A percentile compares a stretch with the other conserved stretches of the same genome.
Evolutionary conservation across 1,140 invertebrate species (phyloP).

Genomic region (Hypothenemus hampei): DNA sequence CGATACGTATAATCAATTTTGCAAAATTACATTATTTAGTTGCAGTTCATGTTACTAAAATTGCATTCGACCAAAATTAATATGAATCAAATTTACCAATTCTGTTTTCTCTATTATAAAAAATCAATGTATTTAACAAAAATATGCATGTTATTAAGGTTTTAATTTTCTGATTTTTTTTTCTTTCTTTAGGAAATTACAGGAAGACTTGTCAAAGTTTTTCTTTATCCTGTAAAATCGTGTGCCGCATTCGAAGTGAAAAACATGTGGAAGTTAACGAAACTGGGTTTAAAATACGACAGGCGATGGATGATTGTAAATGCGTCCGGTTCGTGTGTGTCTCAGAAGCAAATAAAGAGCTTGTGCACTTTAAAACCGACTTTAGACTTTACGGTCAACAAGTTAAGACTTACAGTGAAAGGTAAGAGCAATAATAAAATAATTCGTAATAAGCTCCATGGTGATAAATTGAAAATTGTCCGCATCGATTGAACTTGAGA

Average conservation of each 20-base stretch:
- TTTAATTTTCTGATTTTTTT: not conserved
- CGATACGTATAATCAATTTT: too few species aligned
- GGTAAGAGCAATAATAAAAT: constrained; percentile 49
- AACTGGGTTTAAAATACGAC: constrained; percentile 79
- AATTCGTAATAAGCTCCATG: too few species aligned
- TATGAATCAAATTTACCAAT: too few species aligned
- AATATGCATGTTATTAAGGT: too few species aligned
- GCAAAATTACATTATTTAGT: too few species aligned
- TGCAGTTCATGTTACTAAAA: too few species aligned
- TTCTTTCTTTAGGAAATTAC: constrained; percentile 9
- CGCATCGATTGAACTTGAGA: not conserved
- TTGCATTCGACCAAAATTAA: too few species aligned
- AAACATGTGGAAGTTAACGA: constrained; percentile 64
- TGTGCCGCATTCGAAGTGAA: constrained; percentile 72
- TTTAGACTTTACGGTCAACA: constrained; percentile 58
- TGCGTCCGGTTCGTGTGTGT: constrained; percentile 70
- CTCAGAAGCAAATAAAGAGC: constrained; percentile 78
- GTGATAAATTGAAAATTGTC: constrained; percentile 4
- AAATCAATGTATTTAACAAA: too few species aligned
- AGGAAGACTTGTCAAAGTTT: constrained; percentile 56
- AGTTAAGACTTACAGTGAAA: constrained; percentile 63
- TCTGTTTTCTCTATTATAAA: too few species aligned
- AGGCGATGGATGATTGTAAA: constrained; percentile 89
- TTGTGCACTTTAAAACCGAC: constrained; percentile 77
- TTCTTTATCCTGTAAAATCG: constrained; percentile 92